Percentiles rank a stretch among this genome's conserved stretches.
Evolutionary conservation across 1,140 invertebrate species (phyloP).

Genomic region (Drosophila nigromelanica): DNA sequence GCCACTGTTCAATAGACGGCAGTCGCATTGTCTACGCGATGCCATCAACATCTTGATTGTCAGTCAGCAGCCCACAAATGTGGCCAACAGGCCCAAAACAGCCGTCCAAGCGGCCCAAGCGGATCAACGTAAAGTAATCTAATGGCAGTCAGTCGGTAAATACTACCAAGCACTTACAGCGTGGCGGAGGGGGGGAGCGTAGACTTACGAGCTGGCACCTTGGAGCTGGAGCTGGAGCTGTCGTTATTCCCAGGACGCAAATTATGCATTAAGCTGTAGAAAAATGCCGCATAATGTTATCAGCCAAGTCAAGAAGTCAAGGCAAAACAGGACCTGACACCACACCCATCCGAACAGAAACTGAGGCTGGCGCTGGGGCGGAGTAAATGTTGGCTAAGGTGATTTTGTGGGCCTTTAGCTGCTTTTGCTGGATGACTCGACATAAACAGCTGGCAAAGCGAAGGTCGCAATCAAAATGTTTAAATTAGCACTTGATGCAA

Average conservation of each 20-base stretch:
- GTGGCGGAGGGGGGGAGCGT: conserved; percentile 18
- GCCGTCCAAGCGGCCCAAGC: conserved; percentile 55
- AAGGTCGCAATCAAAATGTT: conserved; percentile 77
- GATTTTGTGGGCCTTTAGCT: conserved; percentile 31
- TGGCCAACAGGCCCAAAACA: conserved; percentile 43
- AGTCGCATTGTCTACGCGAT: conserved; percentile 31
- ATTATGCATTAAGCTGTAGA: conserved; percentile 82
- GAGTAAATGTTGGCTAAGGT: conserved; percentile 29
- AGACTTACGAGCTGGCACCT: conserved; percentile 30
- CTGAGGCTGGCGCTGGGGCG: not conserved
- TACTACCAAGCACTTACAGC: conserved; percentile 64
- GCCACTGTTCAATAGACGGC: conserved; percentile 24
- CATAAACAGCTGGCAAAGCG: conserved; percentile 33
- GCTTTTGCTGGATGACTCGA: conserved; percentile 23
- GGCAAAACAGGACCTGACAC: conserved; percentile 1
- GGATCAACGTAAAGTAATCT: conserved; percentile 76
- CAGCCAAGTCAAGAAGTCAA: conserved; percentile 42
- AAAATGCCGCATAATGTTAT: conserved; percentile 80
- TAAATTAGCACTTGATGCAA: conserved; percentile 79
- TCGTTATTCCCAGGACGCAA: conserved; percentile 76
- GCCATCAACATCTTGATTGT: conserved; percentile 48
- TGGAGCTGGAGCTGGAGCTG: conserved; percentile 24
- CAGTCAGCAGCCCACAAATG: conserved; percentile 16
- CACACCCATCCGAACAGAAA: not conserved
- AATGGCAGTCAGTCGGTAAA: conserved; percentile 66